Percentiles rank a stretch among this genome's conserved stretches.
Evolutionary conservation across 2,113 vertebrate species (phyloP).

Genomic region (Chrysemys picta): DNA sequence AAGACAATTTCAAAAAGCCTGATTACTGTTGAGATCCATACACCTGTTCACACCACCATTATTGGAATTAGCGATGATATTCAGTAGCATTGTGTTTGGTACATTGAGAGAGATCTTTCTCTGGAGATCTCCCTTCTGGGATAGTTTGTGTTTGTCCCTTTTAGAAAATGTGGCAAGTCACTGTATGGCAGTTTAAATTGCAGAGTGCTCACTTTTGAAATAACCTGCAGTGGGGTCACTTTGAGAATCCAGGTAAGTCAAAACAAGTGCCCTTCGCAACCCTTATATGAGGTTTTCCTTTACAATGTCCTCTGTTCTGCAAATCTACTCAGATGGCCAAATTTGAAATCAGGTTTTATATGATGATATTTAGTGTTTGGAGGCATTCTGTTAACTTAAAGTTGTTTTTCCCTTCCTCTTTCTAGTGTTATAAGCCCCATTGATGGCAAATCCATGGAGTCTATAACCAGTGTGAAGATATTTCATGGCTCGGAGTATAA

Average conservation of each 20-base stretch:
- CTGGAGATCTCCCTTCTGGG: neutral
- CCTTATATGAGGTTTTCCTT: rapidly evolving
- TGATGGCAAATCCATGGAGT: slow-evolving; percentile 97
- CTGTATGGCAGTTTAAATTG: neutral
- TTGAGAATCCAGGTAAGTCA: neutral
- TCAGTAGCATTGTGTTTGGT: neutral
- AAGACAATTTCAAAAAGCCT: neutral
- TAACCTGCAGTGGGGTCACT: rapidly evolving
- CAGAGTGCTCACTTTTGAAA: rapidly evolving
- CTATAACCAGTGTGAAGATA: slow-evolving; percentile 96
- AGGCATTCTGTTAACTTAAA: neutral
- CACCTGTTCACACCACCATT: neutral
- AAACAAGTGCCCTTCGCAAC: neutral
- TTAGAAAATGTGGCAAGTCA: neutral
- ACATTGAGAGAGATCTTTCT: neutral
- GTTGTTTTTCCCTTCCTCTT: slow-evolving; percentile 10
- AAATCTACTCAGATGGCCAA: neutral
- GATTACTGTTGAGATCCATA: neutral
- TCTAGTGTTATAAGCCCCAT: slow-evolving; percentile 94
- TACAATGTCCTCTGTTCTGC: neutral
- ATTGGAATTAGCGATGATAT: neutral
- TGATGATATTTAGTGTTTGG: neutral
- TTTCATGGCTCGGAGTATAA: slow-evolving; percentile 98
- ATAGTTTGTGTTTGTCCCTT: neutral
- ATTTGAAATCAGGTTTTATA: neutral